Evolutionary conservation across 2,888 invertebrate species (phyloP), one percentile per base, ranked within the genome.

Genomic region (Halictus quadricinctus): DNA sequence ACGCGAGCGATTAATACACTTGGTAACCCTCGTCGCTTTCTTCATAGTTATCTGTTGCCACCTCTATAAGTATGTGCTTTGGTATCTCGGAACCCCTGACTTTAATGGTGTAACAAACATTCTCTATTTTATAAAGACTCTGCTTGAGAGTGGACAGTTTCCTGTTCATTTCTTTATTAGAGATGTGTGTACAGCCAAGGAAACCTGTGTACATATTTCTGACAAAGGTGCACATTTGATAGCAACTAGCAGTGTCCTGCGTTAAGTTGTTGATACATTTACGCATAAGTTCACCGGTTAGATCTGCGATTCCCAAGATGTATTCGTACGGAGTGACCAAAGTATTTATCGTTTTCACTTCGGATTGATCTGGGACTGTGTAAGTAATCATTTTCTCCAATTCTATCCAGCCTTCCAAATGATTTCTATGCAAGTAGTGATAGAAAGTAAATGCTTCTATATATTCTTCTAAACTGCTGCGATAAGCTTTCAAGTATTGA

Each of bases 211-310:
- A 96, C 91, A 97, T 95, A 58, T 96, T 94, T 91, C 97, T 96
- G n/a, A 98, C 96, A 89, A 97, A 96, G 83, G 96, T 96, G 92
- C 97, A 97, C 1, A 96, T 96, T 79, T 96, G 95, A 92, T 96
- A 96, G 93, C 98, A 98, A 72, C 96, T 96, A 4, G 96, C 96
- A 21, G 96, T 96, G 88, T 98, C 97, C 0, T 98, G 98, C 84
- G 96, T 96, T 80, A 98, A 95, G 90, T 97, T 97, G 93, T 97
- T 98, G 12, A 99, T 97, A 79, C 98, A 98, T 89, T 97, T 96
- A 76, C 98, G 95, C 98, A 99, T 99, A 70, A 98, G 94, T 94
- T 99, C 99, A 0, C 98, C 98, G 0, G 98, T 98, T 48, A 98
- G 95, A 95, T 99, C 98, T 0, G 97, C 97, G 58, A 98, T 94